Evolutionary conservation across 2,113 vertebrate species (phyloP).

Genomic region (Leptodactylus fuscus): DNA sequence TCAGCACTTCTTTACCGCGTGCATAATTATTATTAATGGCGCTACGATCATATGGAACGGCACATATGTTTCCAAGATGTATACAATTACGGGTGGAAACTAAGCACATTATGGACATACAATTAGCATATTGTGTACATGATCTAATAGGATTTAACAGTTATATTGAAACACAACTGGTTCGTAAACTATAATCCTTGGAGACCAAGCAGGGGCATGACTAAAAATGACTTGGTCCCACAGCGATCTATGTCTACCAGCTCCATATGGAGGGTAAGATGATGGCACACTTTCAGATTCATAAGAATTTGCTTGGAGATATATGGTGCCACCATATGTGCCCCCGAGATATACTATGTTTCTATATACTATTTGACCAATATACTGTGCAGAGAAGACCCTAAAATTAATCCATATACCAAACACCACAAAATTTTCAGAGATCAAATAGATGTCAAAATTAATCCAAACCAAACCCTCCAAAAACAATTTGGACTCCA

Average conservation of each 20-base stretch:
- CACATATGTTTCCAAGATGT: conserved; percentile 31
- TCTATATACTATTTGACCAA: neutral
- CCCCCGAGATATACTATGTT: too few species aligned
- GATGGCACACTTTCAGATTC: neutral
- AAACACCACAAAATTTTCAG: neutral
- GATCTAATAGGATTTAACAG: neutral
- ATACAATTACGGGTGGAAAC: conserved; percentile 19
- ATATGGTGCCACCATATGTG: too few species aligned
- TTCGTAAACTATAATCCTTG: neutral
- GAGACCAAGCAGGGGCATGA: neutral
- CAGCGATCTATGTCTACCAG: neutral
- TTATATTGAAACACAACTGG: neutral
- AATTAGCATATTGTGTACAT: neutral
- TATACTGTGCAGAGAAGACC: neutral
- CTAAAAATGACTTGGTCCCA: neutral
- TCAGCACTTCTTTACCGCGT: neutral
- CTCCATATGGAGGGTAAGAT: neutral
- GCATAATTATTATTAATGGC: conserved; percentile 46
- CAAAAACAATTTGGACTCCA: too few species aligned
- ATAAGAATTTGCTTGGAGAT: too few species aligned
- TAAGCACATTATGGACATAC: conserved; percentile 25
- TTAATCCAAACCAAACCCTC: too few species aligned
- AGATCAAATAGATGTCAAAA: too few species aligned
- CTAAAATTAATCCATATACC: neutral
- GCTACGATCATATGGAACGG: neutral